These are phyloP conservation scores for Pogoniulus pusillus DNA, from an alignment of 2,797 vertebrate species.

Conservation along the genomic window DNA sequence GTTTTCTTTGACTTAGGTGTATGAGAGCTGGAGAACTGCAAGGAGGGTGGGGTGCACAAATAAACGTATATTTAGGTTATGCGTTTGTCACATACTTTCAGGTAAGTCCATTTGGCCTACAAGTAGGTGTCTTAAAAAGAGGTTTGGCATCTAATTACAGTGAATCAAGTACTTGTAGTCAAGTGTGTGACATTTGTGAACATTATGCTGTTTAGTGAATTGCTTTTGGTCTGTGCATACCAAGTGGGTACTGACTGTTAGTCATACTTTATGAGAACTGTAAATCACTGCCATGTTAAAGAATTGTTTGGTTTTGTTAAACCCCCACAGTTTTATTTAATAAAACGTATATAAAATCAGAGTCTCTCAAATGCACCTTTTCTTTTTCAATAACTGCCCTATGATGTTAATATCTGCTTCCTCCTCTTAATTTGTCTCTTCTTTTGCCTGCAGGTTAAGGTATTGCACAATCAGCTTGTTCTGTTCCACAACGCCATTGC, in stretches of 20 bases:
- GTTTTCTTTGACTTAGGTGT: background rate
- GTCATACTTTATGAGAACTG: background rate
- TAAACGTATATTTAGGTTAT: background rate
- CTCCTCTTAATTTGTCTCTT: slow-evolving; percentile 6
- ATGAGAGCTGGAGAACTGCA: background rate
- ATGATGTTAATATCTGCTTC: background rate
- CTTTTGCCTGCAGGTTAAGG: slow-evolving; percentile 87
- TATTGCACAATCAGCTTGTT: slow-evolving; percentile 97
- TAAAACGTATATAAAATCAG: background rate
- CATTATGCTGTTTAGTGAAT: background rate
- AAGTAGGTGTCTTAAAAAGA: background rate
- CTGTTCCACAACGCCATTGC: slow-evolving; percentile 98
- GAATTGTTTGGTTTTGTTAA: background rate
- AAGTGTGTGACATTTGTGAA: background rate
- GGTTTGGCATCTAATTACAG: background rate
- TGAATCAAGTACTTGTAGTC: background rate
- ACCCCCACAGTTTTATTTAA: background rate
- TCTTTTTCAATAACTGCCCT: background rate
- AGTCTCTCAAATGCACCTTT: background rate
- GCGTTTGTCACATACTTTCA: background rate
- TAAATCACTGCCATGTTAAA: background rate
- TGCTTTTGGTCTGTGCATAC: background rate
- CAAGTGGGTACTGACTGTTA: background rate
- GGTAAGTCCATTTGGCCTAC: background rate
- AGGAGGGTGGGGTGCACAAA: background rate